These are phyloP conservation scores for Aproaerema taeniolella DNA, from an alignment of 2,888 invertebrate species.

Conservation along the genomic window DNA sequence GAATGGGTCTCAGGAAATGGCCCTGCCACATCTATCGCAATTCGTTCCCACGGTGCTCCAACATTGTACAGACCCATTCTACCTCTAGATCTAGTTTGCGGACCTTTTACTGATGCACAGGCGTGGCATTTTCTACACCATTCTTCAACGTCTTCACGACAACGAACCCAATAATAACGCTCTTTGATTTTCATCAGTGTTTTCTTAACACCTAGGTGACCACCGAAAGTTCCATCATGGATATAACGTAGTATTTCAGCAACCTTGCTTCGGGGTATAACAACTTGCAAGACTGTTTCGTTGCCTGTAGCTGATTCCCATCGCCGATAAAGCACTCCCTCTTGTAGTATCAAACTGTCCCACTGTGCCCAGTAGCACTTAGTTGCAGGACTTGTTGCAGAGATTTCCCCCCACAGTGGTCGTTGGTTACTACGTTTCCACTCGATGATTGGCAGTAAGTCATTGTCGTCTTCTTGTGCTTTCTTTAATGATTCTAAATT, in stretches of 20 bases:
- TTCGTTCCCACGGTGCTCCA: conserved; percentile 7
- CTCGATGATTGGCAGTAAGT: not conserved
- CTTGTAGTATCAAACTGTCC: not conserved
- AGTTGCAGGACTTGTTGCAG: not conserved
- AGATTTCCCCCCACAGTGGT: not conserved
- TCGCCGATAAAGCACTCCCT: not conserved
- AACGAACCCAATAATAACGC: conserved; percentile 4
- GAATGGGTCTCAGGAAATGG: not conserved
- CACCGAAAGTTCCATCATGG: conserved; percentile 7
- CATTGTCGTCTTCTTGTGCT: not conserved
- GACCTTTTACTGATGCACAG: conserved; percentile 1
- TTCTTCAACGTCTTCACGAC: conserved; percentile 7
- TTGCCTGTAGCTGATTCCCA: not conserved
- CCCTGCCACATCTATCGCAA: not conserved
- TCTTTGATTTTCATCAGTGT: conserved; percentile 4
- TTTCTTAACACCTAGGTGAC: conserved; percentile 7
- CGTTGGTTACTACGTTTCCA: not conserved
- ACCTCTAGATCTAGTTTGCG: not conserved
- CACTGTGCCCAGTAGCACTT: not conserved
- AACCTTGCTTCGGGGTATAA: not conserved
- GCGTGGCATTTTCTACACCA: conserved; percentile 10
- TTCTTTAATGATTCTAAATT: not conserved
- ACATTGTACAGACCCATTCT: not conserved
- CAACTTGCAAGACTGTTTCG: not conserved
- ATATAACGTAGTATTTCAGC: not conserved